Evolutionary conservation across 2,888 invertebrate species (phyloP), one percentile per base, ranked within the genome.

Genomic region (Drosophila acutilabella): DNA sequence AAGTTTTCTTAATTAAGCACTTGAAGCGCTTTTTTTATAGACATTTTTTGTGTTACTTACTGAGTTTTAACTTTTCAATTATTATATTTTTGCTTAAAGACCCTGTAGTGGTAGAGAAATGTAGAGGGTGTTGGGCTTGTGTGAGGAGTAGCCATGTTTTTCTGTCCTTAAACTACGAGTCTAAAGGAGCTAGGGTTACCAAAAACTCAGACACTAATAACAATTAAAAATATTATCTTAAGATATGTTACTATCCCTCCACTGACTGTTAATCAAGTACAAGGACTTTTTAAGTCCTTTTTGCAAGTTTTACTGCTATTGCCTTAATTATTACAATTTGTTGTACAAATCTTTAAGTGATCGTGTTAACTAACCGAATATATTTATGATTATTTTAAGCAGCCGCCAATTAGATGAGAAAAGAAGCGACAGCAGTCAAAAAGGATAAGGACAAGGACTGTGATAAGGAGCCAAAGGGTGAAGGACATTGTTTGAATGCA

Each of bases 391-490:
- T 58, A 58, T 59, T 59, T 51, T 14, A 50, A 33, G 50, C 53
- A 54, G 42, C 54, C 54, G 78, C 30, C 77, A 77, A 77, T 75
- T 77, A 77, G 58, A 38, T 51, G 50, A 6, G n/a, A 45, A 16
- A 36, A 50, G 18, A 7, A 18, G n/a, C 13, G 10, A 44, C 11
- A 11, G 13, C 23, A 8, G n/a, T 8, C 30, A 30, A 30, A 30
- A 8, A 7, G 18, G 18, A 33, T 14, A 38, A 30, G n/a, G 51
- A n/a, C 10, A 36, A 20, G 8, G 30, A 30, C 7, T 6, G 36
- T 4, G 36, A 36, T 36, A 36, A 36, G 13, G 36, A 41, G 18
- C 5, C 5, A 60, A 57, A 51, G 51, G 18, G 14, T 50, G 70
- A 58, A 38, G 48, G 18, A 59, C 58, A 56, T 33, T 20, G 47